phyloP scores from a whole-genome alignment of 2,888 invertebrate species.

The Epistrophe grossulariae region DNA sequence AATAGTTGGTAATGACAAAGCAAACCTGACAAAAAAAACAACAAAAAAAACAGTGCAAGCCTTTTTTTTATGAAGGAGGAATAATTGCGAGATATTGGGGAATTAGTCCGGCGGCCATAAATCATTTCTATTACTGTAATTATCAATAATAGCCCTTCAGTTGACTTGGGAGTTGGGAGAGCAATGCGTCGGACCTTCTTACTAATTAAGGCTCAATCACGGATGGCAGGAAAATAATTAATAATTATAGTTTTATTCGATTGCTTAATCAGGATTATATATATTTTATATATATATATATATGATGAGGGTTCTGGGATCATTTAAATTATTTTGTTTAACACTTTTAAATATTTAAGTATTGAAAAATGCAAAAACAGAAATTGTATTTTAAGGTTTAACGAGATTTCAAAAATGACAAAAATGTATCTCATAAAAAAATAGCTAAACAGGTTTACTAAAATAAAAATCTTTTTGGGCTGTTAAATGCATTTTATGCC shows the following conservation, averaged over 20 bases:
- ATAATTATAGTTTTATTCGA: slow-evolving; percentile 73
- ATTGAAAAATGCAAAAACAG: no score
- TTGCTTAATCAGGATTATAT: slow-evolving; percentile 61
- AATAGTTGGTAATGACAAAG: slow-evolving; percentile 71
- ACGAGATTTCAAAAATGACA: no score
- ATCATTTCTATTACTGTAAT: slow-evolving; percentile 74
- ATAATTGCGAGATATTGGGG: slow-evolving; percentile 68
- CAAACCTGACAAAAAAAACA: slow-evolving; percentile 40
- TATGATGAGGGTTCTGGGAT: neutral
- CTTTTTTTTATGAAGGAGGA: slow-evolving; percentile 46
- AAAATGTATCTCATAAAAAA: no score
- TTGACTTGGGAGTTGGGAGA: slow-evolving; percentile 35
- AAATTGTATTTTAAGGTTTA: no score
- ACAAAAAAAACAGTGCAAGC: slow-evolving; percentile 39
- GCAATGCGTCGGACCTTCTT: slow-evolving; percentile 30
- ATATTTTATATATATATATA: no score
- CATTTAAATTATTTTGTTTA: slow-evolving; percentile 45
- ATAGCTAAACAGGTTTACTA: no score
- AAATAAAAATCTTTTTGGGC: no score
- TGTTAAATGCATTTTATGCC: no score
- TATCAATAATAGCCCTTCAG: slow-evolving; percentile 64
- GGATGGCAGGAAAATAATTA: slow-evolving; percentile 35
- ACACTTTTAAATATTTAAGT: no score
- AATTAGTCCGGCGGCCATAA: slow-evolving; percentile 66
- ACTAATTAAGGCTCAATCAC: slow-evolving; percentile 70